These are phyloP conservation scores for Teleogryllus occipitalis DNA, from an alignment of 1,140 invertebrate genomes.

Conservation along the genomic window DNA sequence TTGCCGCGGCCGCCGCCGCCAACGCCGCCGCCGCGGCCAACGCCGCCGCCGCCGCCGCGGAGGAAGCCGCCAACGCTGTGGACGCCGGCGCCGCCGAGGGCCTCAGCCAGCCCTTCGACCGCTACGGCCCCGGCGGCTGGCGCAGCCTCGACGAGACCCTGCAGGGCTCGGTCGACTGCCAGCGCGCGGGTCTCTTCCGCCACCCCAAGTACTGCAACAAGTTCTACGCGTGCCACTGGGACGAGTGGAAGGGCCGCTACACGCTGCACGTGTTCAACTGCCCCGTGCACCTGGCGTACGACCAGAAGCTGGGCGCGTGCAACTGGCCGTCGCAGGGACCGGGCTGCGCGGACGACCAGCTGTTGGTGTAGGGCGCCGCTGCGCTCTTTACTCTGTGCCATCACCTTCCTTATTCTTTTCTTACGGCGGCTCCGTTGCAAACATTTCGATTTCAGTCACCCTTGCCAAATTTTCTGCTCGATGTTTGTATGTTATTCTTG, in stretches of 20 bases:
- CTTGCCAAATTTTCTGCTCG: not conserved
- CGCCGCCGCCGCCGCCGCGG: not conserved
- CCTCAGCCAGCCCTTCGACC: conserved; percentile 36
- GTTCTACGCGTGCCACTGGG: conserved; percentile 79
- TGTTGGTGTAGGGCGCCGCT: conserved; percentile 42
- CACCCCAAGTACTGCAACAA: conserved; percentile 76
- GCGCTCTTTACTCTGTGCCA: not conserved
- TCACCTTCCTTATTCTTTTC: not conserved
- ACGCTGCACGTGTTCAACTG: conserved; percentile 73
- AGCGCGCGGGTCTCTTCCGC: conserved; percentile 69
- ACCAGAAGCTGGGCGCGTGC: conserved; percentile 62
- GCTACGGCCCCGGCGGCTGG: conserved; percentile 44
- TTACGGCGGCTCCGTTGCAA: not conserved
- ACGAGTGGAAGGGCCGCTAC: conserved; percentile 66
- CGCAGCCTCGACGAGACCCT: conserved; percentile 41
- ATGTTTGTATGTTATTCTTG: too few relatives aligned
- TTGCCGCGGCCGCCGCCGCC: not conserved
- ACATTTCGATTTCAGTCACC: not conserved
- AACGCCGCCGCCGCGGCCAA: not conserved
- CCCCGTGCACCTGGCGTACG: conserved; percentile 71
- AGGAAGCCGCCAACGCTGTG: not conserved
- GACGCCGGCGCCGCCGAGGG: not conserved
- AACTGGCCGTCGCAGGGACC: conserved; percentile 77
- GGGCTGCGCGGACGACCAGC: conserved; percentile 60
- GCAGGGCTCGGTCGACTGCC: conserved; percentile 56